Evolutionary conservation across 2,888 invertebrate species (phyloP), one percentile per base, ranked within the genome.

Genomic region (Tuta absoluta): DNA sequence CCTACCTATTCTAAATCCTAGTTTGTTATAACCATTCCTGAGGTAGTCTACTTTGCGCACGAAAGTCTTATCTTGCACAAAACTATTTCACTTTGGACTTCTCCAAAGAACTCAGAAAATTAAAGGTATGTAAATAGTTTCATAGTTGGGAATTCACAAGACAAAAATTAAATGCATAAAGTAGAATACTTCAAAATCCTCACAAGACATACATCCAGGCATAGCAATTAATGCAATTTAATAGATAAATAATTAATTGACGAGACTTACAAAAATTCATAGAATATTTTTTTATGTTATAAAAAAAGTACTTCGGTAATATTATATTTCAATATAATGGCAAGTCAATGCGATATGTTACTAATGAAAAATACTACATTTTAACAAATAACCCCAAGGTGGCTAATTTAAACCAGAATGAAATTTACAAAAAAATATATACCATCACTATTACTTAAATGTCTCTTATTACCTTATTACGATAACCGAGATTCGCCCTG

Each of bases 1-100:
- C 68, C 73, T 73, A 73, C 69, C 72, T 73, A 73, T 62, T 49
- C 65, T 67, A 33, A 33, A 69, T 58, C 61, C 12, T 66, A 66
- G 28, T 59, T 65, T 66, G 64, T 51, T 59, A 64, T 45, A 24
- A 33, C 33, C 33, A 33, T 33, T 33, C 33, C 33, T 33, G 8
- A 7, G 2, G 14, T 41, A 41, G 12, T 41, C 41, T 14, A 41
- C 41, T 14, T 41, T 41, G 11, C 38, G 11, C 38, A 38, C 38
- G 1, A 38, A 38, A 38, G 8, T 8, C 2, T 38, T 38, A 11
- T 11, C 38, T 38, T 8, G 12, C n/a, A n/a, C n/a, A n/a, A n/a
- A n/a, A n/a, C n/a, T n/a, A n/a, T n/a, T n/a, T n/a, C n/a, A n/a
- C n/a, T n/a, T n/a, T n/a, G n/a, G n/a, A n/a, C n/a, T n/a, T n/a